Percentiles rank a stretch among this genome's conserved stretches.
phyloP scores from a whole-genome alignment of 2,797 vertebrate genomes.

The Philypnodon macrostomus region DNA sequence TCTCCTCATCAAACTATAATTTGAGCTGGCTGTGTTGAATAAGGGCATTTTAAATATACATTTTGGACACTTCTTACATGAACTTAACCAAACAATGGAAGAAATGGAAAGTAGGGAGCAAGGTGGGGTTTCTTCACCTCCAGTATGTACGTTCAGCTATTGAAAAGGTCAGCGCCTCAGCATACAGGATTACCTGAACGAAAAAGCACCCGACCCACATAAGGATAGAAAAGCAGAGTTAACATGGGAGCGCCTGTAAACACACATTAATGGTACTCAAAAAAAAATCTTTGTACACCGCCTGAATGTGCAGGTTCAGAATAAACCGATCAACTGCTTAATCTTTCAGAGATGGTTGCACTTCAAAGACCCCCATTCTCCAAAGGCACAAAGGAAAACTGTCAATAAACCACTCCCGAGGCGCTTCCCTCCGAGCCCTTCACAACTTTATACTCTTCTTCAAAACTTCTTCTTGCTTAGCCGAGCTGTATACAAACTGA shows the following conservation, averaged over 20 bases:
- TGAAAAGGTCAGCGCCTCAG: too few species aligned
- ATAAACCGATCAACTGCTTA: conserved; percentile 44
- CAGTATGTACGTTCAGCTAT: too few species aligned
- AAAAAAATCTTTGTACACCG: conserved; percentile 38
- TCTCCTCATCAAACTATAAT: too few species aligned
- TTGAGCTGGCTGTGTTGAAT: too few species aligned
- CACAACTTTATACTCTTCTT: neutral
- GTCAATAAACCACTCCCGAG: neutral
- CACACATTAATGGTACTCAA: too few species aligned
- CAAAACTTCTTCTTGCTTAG: conserved; percentile 1
- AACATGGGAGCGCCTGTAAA: conserved; percentile 32
- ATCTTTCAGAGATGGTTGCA: conserved; percentile 40
- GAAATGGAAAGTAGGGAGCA: too few species aligned
- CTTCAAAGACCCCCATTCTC: conserved; percentile 37
- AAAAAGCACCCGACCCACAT: too few species aligned
- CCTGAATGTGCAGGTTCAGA: conserved; percentile 42
- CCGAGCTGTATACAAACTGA: neutral
- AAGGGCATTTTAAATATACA: too few species aligned
- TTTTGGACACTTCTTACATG: too few species aligned
- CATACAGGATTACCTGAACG: too few species aligned
- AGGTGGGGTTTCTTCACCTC: too few species aligned
- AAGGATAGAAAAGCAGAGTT: conserved; percentile 8
- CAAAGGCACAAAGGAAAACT: conserved; percentile 7
- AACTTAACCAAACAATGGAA: too few species aligned
- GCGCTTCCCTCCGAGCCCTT: conserved; percentile 2